Base-by-base conservation (phyloP, 2,888 invertebrate species). In the Halictus ligatus region DNA sequence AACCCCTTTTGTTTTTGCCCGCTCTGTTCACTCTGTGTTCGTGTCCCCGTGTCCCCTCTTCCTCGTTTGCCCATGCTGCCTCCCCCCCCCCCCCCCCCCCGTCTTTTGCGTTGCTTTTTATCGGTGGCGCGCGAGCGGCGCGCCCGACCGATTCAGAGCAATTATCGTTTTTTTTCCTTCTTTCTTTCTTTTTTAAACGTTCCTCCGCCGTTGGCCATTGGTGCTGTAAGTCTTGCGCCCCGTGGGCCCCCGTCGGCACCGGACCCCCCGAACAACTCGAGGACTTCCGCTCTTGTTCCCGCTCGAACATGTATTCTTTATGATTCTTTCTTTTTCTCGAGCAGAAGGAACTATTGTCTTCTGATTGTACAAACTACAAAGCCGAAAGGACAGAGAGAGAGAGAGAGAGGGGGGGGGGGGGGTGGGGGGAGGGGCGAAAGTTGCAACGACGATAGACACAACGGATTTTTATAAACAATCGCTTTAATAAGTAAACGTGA, bases 1-100 rank as follows among this genome's bases (percentile, higher is more conserved):
- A 93, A 92, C 90, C 90, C 91, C 92, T 91, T 94, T 94, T 94
- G 94, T 94, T 90, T 93, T 92, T 91, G 82, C 76, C 81, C 88
- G 76, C 82, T 78, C 89, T 87, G 78, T 80, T 85, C 88, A 74
- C 82, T 78, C 89, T 87, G 77, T 80, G 77, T 80, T 85, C 69
- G 69, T 71, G 71, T 43, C 86, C 74, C 69, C 48, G 2, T 46
- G 35, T 25, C 25, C 73, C 48, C 15, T 64, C 64, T 64, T 29
- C 29, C 64, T 64, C 29, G 64, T 64, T 64, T 15, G 25, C 29
- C 29, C 72, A 8, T 46, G 43, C 3, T 8, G 48, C 75, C 35
- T 43, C 40, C 25, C 73, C 8, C 72, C 35, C 48, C 40, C 25
- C 71, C 21, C 78, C 64, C 60, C 43, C 43, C 29, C n/a, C n/a